phyloP scores from a whole-genome alignment of 2,888 invertebrate genomes.

The Sminthurinus aureus region DNA sequence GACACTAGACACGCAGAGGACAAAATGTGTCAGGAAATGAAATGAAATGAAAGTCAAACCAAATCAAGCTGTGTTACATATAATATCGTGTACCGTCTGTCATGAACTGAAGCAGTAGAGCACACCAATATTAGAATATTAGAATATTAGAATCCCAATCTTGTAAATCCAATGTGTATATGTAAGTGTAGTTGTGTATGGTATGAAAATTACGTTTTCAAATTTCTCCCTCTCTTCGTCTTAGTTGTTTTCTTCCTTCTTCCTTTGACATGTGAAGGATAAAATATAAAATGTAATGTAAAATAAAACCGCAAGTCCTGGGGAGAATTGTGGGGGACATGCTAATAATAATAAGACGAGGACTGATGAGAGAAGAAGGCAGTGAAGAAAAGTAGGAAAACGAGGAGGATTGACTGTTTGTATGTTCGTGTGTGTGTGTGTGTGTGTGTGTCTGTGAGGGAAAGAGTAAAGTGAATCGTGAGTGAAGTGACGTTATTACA shows the following conservation, averaged over 20 bases:
- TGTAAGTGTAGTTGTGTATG: background rate
- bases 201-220: background rate
- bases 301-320: slow-evolving; percentile 27
- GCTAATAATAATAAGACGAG: slow-evolving; percentile 29
- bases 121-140: too few species aligned
- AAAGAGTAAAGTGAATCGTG: background rate
- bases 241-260: background rate
- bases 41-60: background rate
- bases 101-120: too few species aligned
- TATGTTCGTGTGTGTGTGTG: background rate
- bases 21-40: slow-evolving; percentile 7
- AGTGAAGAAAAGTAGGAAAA: background rate
- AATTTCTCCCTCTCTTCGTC: background rate
- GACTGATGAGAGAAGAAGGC: slow-evolving; percentile 21
- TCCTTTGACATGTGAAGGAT: slow-evolving; percentile 40
- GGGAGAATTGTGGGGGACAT: slow-evolving; percentile 25
- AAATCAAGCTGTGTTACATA: background rate
- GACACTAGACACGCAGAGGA: slow-evolving; percentile 13
- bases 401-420: background rate
- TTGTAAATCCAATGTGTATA: background rate
- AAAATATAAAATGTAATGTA: slow-evolving; percentile 4
- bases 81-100: background rate
- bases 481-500: slow-evolving; percentile 32
- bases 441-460: background rate
- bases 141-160: background rate